Evolutionary conservation across 2,113 vertebrate species (phyloP).

Genomic region (Corapipo altera): DNA sequence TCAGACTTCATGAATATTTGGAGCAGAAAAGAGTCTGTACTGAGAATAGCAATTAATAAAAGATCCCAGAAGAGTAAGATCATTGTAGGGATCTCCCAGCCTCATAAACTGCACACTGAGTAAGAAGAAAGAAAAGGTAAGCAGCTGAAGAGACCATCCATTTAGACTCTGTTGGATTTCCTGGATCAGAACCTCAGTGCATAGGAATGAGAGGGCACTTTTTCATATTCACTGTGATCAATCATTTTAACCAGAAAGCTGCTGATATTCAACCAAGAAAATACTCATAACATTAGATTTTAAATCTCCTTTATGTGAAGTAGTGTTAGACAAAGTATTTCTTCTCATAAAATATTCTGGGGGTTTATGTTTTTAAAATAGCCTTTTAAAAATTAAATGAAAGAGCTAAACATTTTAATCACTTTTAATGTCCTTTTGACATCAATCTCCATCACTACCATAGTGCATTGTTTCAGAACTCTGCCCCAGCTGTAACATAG

Average conservation of each 20-base stretch:
- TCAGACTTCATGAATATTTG: constrained; percentile 8
- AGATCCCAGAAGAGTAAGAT: constrained; percentile 1
- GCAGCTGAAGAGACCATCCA: background rate
- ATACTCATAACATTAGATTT: background rate
- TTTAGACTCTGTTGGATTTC: background rate
- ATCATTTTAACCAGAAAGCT: background rate
- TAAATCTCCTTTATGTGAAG: background rate
- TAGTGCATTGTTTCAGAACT: background rate
- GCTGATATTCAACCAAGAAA: background rate
- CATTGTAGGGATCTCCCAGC: background rate
- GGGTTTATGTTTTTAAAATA: background rate
- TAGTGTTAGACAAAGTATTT: background rate
- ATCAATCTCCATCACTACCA: background rate
- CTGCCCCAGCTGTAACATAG: background rate
- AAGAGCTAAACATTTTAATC: background rate
- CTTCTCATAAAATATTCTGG: background rate
- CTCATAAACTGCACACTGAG: background rate
- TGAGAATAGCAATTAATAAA: constrained; percentile 4
- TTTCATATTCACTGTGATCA: background rate
- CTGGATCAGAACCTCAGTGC: background rate
- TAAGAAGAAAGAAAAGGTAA: background rate
- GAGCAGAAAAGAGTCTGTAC: background rate
- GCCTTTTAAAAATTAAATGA: background rate
- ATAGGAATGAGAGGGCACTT: background rate
- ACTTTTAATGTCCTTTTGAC: background rate